Conservation (phyloP, 2,888 invertebrate genomes). For the Harpalus rufipes region DNA sequence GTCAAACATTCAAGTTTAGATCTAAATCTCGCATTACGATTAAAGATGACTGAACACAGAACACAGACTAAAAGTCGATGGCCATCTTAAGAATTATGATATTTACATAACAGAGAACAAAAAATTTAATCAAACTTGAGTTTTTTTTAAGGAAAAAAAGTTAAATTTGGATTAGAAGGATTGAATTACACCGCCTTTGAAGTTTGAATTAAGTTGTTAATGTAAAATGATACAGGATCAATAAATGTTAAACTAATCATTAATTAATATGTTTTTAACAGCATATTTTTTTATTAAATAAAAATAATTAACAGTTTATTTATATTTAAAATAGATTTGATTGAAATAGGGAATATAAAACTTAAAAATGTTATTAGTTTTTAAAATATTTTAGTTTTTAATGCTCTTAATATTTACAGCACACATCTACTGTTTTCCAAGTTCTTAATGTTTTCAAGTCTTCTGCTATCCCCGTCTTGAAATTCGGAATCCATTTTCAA, state of each 20-base stretch:
- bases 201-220: background rate
- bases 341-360: no score
- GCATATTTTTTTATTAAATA: background rate
- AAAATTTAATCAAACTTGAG: background rate
- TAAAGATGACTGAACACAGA: background rate
- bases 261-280: background rate
- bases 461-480: no score
- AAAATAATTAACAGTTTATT: no score
- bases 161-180: background rate
- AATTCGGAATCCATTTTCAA: no score
- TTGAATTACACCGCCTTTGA: constrained; percentile 15
- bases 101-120: constrained; percentile 20
- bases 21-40: background rate
- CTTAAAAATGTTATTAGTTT: background rate
- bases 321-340: no score
- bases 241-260: constrained; percentile 3
- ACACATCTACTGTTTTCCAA: no score
- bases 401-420: no score
- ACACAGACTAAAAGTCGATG: background rate
- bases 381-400: no score
- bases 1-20: constrained; percentile 30
- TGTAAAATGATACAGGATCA: constrained; percentile 2
- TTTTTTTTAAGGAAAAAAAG: constrained; percentile 10
- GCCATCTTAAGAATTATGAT: background rate
- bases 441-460: no score